phyloP scores from a whole-genome alignment of 1,140 invertebrate genomes.

The Zeugodacus cucurbitae region DNA sequence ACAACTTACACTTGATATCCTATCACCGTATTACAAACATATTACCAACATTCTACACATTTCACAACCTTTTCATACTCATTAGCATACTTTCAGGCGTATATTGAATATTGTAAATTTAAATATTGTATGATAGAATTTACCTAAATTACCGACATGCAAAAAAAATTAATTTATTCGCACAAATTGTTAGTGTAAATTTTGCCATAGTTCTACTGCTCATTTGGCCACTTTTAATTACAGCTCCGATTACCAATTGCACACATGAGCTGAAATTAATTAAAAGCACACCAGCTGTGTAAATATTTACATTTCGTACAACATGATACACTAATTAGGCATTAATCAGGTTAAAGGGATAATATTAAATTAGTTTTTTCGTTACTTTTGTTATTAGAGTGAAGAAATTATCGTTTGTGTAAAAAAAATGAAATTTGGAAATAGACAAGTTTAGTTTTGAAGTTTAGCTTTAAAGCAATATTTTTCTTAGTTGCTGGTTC shows the following conservation, averaged over 20 bases:
- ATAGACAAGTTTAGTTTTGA: too few species aligned
- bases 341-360: not conserved
- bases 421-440: too few species aligned
- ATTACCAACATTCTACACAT: too few species aligned
- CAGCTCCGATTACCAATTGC: constrained; percentile 14
- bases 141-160: too few species aligned
- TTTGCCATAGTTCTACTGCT: not conserved
- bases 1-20: too few species aligned
- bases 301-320: not conserved
- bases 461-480: too few species aligned
- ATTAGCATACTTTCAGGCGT: too few species aligned
- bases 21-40: too few species aligned
- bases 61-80: too few species aligned
- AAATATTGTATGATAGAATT: too few species aligned
- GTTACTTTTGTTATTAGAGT: not conserved
- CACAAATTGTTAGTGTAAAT: not conserved
- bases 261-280: not conserved
- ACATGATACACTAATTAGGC: constrained; percentile 7
- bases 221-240: constrained; percentile 2
- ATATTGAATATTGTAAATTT: too few species aligned
- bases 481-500: too few species aligned
- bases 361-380: not conserved
- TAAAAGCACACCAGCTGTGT: not conserved
- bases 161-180: not conserved
- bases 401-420: not conserved